A percentile compares a stretch with the other conserved stretches of the same genome.
Evolutionary conservation across 2,888 invertebrate genomes (phyloP).

Genomic region (Cataglyphis albicans): DNA sequence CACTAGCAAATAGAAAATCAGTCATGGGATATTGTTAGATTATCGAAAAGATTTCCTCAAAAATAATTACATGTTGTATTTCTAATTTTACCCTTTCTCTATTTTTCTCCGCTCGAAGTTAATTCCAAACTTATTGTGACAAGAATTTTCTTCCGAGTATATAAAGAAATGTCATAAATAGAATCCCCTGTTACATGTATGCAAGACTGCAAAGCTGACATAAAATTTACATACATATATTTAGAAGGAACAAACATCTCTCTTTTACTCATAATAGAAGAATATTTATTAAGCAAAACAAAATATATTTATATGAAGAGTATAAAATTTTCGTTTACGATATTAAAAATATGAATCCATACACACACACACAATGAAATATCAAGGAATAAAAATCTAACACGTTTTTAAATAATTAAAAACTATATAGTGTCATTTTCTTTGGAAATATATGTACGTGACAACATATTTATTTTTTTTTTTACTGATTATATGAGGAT

Average conservation of each 20-base stretch:
- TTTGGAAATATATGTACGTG: background rate
- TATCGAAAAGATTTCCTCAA: background rate
- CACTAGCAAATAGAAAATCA: too few relatives aligned
- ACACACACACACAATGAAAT: too few relatives aligned
- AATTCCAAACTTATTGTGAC: background rate
- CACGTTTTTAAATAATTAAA: background rate
- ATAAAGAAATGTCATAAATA: background rate
- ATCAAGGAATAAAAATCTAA: background rate
- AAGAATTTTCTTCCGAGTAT: background rate
- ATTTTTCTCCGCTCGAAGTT: background rate
- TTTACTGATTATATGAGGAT: background rate
- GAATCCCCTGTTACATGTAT: background rate
- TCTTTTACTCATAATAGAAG: background rate
- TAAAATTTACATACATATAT: background rate
- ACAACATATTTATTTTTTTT: background rate
- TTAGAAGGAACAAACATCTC: background rate
- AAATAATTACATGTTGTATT: background rate
- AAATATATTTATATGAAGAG: background rate
- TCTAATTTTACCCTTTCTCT: background rate
- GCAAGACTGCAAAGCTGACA: background rate
- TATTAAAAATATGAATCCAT: background rate
- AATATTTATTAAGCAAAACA: background rate
- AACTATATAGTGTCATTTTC: background rate
- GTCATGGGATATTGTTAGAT: background rate
- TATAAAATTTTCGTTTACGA: background rate